Conservation (phyloP, 2,888 invertebrate species). For the Rambutsinella grinnellia region DNA sequence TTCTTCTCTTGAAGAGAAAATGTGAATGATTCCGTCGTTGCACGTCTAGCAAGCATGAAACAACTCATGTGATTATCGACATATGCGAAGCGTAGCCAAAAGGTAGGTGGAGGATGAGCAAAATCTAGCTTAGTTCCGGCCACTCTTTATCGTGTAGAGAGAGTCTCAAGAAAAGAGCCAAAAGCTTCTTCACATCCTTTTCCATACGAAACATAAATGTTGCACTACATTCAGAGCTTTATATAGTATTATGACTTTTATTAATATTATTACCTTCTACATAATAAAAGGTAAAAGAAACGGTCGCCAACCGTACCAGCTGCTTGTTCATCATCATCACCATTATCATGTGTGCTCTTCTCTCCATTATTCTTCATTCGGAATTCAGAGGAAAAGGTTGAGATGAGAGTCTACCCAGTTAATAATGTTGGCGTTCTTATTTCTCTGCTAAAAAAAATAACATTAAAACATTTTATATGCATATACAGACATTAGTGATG, state of each 20-base stretch:
- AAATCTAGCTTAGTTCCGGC: constrained; percentile 59
- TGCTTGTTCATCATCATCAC: not conserved
- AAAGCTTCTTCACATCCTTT: not conserved
- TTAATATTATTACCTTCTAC: not conserved
- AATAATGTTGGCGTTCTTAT: too few species aligned
- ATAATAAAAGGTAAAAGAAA: not conserved
- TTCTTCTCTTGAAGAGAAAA: constrained; percentile 31
- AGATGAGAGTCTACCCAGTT: not conserved
- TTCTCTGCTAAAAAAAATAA: not conserved
- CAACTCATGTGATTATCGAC: constrained; percentile 55
- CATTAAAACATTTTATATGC: not conserved
- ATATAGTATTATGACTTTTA: not conserved
- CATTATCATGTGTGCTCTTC: not conserved
- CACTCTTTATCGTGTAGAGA: constrained; percentile 48
- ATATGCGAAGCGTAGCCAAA: constrained; percentile 65
- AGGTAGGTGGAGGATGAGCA: constrained; percentile 52
- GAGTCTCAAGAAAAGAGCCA: constrained; percentile 24
- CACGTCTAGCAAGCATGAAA: not conserved
- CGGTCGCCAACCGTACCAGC: not conserved
- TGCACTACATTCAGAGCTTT: not conserved
- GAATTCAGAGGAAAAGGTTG: not conserved
- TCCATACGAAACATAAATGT: too few species aligned
- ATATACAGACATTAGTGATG: not conserved
- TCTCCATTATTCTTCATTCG: not conserved
- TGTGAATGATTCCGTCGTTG: constrained; percentile 45